Base-by-base conservation (phyloP, 2,888 invertebrate genomes). In the Lasioglossum calceatum region DNA sequence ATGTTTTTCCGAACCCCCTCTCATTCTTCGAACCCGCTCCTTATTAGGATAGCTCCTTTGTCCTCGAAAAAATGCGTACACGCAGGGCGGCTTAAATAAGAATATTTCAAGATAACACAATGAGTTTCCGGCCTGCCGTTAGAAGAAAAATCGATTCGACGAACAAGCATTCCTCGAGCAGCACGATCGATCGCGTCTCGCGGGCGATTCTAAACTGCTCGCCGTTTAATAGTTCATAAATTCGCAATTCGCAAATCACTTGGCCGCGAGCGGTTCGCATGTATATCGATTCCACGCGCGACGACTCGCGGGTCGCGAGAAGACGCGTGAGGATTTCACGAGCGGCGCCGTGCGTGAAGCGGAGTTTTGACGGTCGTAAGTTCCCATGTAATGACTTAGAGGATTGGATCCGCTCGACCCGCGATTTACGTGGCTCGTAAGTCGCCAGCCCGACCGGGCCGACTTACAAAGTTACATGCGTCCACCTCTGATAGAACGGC, bases 361-460 rank as follows among this genome's bases (percentile, higher is more conserved):
- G 76, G 73, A 85, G 81, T 85, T 88, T 88, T 84, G 88, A 87
- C 84, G 88, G 81, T 88, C 88, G 85, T 88, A 88, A 87, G 85
- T 88, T 80, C 75, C 67, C 82, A 54, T 78, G 84, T 83, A 87
- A 88, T 88, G 88, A 88, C 87, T 88, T 85, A 85, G 72, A 78
- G 88, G 75, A 84, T 84, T 87, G 87, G 82, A 50, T 76, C 82
- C 75, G 81, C 80, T 70, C 71, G 79, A 73, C 79, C 78, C n/a
- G 85, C 87, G 85, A 88, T 88, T 87, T 88, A 87, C 88, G 78
- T 54, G 86, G 74, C 88, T 88, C 84, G 82, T 88, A 89, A 85
- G 81, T 87, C 87, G 81, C 86, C 67, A 23, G 77, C 54, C 86
- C 86, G 77, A n/a, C 10, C n/a, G n/a, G n/a, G 54, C 79, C 54